phyloP scores from a whole-genome alignment of 2,113 vertebrate genomes.

The Proterorhinus semilunaris region DNA sequence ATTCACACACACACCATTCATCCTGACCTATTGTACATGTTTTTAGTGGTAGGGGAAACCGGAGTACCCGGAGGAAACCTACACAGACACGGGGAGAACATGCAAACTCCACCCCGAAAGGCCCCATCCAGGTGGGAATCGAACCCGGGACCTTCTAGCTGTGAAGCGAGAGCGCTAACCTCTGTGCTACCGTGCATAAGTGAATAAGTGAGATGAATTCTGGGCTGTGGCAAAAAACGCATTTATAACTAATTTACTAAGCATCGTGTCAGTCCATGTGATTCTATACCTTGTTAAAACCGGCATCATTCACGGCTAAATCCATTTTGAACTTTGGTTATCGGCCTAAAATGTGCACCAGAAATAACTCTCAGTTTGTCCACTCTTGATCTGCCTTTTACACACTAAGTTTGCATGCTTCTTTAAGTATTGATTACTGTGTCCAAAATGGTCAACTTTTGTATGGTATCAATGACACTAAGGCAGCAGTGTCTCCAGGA shows the following conservation, averaged over 20 bases:
- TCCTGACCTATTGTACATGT: too few relatives aligned
- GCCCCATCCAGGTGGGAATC: too few relatives aligned
- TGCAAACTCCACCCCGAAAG: too few relatives aligned
- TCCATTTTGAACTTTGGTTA: conserved; percentile 19
- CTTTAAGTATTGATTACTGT: conserved; percentile 39
- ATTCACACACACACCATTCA: too few relatives aligned
- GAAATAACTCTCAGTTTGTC: conserved; percentile 2
- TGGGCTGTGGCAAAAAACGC: not conserved
- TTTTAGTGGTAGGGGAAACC: too few relatives aligned
- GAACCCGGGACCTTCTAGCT: too few relatives aligned
- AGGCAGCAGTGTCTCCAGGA: conserved; percentile 34
- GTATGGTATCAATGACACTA: conserved; percentile 30
- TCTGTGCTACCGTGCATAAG: too few relatives aligned
- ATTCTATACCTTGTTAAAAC: not conserved
- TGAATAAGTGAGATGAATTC: not conserved
- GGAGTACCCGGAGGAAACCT: too few relatives aligned
- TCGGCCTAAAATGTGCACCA: conserved; percentile 22
- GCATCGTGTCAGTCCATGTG: conserved; percentile 1
- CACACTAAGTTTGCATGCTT: conserved; percentile 57
- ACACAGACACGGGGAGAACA: too few relatives aligned
- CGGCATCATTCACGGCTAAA: conserved; percentile 2
- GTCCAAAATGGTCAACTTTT: conserved; percentile 32
- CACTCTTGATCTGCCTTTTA: not conserved
- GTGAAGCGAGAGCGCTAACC: too few relatives aligned
- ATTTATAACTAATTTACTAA: not conserved